These are phyloP conservation scores for Myrmecophaga tridactyla DNA, from an alignment of 2,113 vertebrate species.

Conservation along the genomic window DNA sequence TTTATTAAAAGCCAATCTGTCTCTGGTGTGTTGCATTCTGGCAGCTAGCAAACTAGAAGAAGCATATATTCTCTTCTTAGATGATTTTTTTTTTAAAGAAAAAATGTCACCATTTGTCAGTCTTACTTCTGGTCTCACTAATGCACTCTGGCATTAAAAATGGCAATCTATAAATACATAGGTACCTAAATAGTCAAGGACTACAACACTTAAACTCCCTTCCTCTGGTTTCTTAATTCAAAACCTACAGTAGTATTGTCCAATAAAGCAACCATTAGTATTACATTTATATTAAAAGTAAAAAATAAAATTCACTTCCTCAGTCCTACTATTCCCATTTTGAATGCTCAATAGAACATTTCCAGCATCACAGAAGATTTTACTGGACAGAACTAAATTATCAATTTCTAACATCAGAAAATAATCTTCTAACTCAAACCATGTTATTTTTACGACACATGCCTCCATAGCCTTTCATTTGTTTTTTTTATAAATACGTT, in stretches of 20 bases:
- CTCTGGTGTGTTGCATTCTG: too few species aligned
- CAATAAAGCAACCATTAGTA: background rate
- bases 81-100: background rate
- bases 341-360: background rate
- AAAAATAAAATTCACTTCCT: background rate
- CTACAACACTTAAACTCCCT: background rate
- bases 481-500: conserved; percentile 11
- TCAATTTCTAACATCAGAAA: conserved; percentile 56
- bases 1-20: too few species aligned
- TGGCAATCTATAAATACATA: conserved; percentile 25
- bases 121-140: background rate
- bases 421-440: conserved; percentile 16
- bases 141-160: background rate
- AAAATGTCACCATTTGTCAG: background rate
- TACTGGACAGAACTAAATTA: conserved; percentile 12
- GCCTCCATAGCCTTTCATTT: conserved; percentile 16
- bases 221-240: background rate
- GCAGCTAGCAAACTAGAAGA: too few species aligned
- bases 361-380: background rate
- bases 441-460: background rate
- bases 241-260: background rate
- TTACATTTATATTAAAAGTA: background rate
- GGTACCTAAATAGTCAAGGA: conserved; percentile 10
- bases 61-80: background rate
- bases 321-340: background rate